These are phyloP conservation scores for Spongia lamella DNA, from an alignment of 37 sponge, comb jelly and placozoan species.

Conservation along the genomic window DNA sequence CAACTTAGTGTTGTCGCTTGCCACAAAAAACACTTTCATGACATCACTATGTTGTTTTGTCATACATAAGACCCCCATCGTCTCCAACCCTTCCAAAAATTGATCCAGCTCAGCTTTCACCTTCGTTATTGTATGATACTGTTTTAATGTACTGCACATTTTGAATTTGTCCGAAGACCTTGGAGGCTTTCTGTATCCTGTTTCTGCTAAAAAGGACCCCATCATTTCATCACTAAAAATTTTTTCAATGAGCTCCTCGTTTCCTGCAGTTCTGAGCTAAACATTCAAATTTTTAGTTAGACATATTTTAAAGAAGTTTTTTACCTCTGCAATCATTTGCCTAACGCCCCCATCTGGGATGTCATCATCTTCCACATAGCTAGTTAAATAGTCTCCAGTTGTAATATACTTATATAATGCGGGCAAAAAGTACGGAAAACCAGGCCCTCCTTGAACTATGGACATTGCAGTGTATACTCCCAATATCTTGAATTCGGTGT, in stretches of 20 bases:
- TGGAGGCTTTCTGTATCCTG: constrained; percentile 7
- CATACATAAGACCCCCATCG: background rate
- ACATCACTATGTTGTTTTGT: constrained; percentile 6
- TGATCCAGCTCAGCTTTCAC: constrained; percentile 24
- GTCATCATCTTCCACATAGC: background rate
- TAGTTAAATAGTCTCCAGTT: constrained; percentile 3
- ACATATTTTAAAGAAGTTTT: background rate
- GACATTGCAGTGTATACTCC: constrained; percentile 27
- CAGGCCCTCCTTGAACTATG: constrained; percentile 17
- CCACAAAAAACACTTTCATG: constrained; percentile 4
- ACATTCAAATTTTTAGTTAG: too few relatives aligned
- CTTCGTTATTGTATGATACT: constrained; percentile 7
- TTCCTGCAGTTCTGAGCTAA: constrained; percentile 2
- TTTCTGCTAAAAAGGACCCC: background rate
- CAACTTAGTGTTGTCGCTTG: too few relatives aligned
- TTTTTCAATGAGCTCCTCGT: background rate
- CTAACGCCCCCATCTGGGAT: background rate
- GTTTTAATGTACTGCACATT: background rate
- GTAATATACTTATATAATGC: constrained; percentile 20
- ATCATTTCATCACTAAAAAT: constrained; percentile 2
- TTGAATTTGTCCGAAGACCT: background rate
- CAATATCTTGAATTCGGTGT: constrained; percentile 16
- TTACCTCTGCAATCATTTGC: background rate
- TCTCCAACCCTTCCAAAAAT: constrained; percentile 24
- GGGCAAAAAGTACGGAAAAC: constrained; percentile 22